Base-by-base conservation (phyloP, 2,797 vertebrate genomes). In the Chrosomus eos region DNA sequence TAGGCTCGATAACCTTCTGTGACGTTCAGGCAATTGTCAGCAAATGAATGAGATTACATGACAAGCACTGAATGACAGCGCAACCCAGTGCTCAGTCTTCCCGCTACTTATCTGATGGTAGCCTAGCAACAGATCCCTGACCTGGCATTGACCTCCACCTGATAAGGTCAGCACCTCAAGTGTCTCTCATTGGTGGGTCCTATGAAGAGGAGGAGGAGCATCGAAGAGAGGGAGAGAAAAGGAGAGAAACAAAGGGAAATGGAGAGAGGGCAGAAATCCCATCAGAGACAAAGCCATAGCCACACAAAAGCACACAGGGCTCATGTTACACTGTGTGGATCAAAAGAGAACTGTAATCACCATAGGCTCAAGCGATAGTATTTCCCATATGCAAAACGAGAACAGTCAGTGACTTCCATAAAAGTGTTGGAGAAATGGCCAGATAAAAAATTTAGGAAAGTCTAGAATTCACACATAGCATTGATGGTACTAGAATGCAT, bases 101-200 rank as follows among this genome's bases (percentile, higher is more conserved):
- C 77, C 80, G 89, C 93, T 93, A 93, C 93, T 95, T 96, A 95
- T 95, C 95, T 94, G 95, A 96, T 95, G 93, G 95, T 96, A 94
- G 91, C 95, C 92, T 95, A 95, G 95, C 95, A 95, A 95, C 95
- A 94, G 94, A 96, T 95, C 94, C 94, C 93, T 95, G 94, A 95
- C 95, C 95, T 95, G 94, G 93, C 93, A 93, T 93, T 95, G 95
- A 96, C 95, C 95, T 95, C 93, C 92, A 94, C 94, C 94, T 91
- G 93, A 95, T 96, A 95, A 96, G 95, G 95, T 95, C 95, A 95
- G 93, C 94, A 96, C 95, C 95, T 96, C 94, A 96, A 95, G 94
- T 92, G 91, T 93, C 93, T 93, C 93, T 93, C 93, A 96, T 95
- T 95, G 95, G 94, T 93, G 91, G 91, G 92, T 90, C 92, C 89